Percentiles rank a stretch among this genome's conserved stretches.
These are phyloP conservation scores for Phalloptychus januarius DNA, from an alignment of 2,797 vertebrate genomes.

Conservation along the genomic window DNA sequence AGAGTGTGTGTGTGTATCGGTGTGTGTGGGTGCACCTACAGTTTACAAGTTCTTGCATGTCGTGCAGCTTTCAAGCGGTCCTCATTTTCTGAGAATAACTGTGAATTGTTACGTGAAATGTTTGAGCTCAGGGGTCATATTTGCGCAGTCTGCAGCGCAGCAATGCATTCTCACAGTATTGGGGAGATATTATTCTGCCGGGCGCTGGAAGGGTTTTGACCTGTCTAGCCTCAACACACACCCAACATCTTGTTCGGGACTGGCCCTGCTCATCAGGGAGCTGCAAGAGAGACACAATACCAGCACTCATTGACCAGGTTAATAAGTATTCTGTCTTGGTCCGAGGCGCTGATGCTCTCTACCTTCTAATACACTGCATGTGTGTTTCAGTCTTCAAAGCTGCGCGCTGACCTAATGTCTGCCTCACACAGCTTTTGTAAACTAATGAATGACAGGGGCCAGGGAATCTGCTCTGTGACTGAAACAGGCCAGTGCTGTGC, in stretches of 20 bases:
- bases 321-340: conserved; percentile 79
- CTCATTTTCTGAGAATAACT: conserved; percentile 53
- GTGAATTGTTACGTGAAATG: conserved; percentile 51
- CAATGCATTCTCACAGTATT: conserved; percentile 49
- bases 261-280: conserved; percentile 57
- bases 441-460: conserved; percentile 78
- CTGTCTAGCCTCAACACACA: conserved; percentile 66
- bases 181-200: conserved; percentile 45
- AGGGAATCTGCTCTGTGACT: conserved; percentile 47
- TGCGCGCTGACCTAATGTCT: conserved; percentile 79
- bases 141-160: conserved; percentile 52
- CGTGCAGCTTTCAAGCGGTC: conserved; percentile 2
- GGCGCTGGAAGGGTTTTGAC: conserved; percentile 54
- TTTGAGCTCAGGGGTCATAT: conserved; percentile 66
- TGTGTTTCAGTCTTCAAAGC: conserved; percentile 72
- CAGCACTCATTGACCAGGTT: conserved; percentile 75
- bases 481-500: conserved; percentile 34
- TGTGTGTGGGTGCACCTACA: conserved; percentile 18
- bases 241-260: conserved; percentile 62
- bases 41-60: conserved; percentile 26
- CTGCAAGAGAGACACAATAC: conserved; percentile 73
- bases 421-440: conserved; percentile 75
- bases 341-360: conserved; percentile 70
- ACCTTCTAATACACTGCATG: conserved; percentile 78
- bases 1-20: conserved; percentile 21